Evolutionary conservation across 2,888 invertebrate species (phyloP), one percentile per base, ranked within the genome.

Genomic region (Mythimna loreyi): DNA sequence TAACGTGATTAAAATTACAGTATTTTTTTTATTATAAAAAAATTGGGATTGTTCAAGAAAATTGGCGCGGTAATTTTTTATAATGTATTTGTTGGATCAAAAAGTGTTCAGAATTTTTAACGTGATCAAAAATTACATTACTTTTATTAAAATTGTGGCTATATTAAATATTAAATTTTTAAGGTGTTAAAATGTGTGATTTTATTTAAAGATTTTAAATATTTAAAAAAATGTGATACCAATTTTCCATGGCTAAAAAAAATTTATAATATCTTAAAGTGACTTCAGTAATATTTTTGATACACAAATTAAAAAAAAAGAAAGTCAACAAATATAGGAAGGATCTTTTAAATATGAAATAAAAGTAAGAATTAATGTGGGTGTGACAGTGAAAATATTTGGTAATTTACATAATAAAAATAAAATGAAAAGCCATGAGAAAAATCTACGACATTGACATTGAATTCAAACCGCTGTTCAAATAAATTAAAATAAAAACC

Each of bases 361-460:
- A 30, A 25, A 30, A 11, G 6, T 8, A 8, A 25, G 11, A 11
- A 23, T 52, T 1, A 0, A 21, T 36, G 30, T 52, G 50, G 19
- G 30, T 45, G 62, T 47, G 55, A 72, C 43, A 63, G 52, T 63
- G 52, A 60, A 60, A 47, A 45, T 8, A 63, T 47, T 13, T 28
- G 7, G 25, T 8, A 1, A 0, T 23, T 21, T 43, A 69, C 43
- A 45, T 1, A 43, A 49, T 1, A 25, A 28, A 28, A 28, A 28
- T 3, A 3, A 40, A 11, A 19, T 5, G 8, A 3, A 4, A 0
- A 28, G 7, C 1, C 0, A 8, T 1, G 11, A 36, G 13, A 36
- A 16, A 23, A 61, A 52, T 43, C 8, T 6, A 36, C 25, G 19
- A 2, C 19, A 30, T 3, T 28, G 33, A 55, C 25, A 33, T 66